Conservation (phyloP, 2,797 vertebrate species). For the Brotula barbata region DNA sequence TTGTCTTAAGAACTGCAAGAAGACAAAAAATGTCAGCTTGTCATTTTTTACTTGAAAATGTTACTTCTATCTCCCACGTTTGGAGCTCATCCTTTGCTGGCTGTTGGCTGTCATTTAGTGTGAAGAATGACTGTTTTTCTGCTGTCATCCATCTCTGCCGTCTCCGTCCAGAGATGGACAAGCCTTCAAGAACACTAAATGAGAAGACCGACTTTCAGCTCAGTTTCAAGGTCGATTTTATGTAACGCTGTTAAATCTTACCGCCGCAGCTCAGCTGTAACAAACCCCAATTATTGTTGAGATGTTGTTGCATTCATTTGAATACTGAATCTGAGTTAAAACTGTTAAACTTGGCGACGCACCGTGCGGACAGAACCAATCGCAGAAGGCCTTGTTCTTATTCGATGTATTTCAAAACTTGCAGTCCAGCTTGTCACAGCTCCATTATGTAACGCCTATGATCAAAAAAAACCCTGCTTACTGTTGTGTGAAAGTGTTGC, state of each 20-base stretch:
- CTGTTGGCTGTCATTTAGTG: conserved; percentile 29
- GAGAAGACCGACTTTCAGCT: conserved; percentile 8
- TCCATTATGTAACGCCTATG: not conserved
- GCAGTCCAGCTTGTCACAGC: not conserved
- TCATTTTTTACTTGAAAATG: conserved; percentile 13
- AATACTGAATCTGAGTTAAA: not conserved
- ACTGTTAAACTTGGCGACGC: too few relatives aligned
- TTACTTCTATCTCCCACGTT: conserved; percentile 6
- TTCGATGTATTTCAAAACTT: too few relatives aligned
- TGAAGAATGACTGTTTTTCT: conserved; percentile 30
- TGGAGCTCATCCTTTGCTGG: conserved; percentile 12
- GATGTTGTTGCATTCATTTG: not conserved
- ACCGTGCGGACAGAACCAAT: too few relatives aligned
- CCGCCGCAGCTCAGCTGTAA: not conserved
- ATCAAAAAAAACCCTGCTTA: too few relatives aligned
- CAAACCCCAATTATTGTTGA: not conserved
- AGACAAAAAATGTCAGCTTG: conserved; percentile 5
- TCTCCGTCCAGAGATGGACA: not conserved
- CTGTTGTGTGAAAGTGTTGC: not conserved
- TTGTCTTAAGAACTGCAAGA: not conserved
- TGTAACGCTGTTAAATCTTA: not conserved
- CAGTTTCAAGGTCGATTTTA: not conserved
- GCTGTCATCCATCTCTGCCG: conserved; percentile 13
- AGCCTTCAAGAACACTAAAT: conserved; percentile 21
- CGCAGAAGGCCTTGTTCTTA: too few relatives aligned